A percentile compares a stretch with the other conserved stretches of the same genome.
These are phyloP conservation scores for Laspeyria flexula DNA, from an alignment of 2,888 invertebrate species.

Conservation along the genomic window DNA sequence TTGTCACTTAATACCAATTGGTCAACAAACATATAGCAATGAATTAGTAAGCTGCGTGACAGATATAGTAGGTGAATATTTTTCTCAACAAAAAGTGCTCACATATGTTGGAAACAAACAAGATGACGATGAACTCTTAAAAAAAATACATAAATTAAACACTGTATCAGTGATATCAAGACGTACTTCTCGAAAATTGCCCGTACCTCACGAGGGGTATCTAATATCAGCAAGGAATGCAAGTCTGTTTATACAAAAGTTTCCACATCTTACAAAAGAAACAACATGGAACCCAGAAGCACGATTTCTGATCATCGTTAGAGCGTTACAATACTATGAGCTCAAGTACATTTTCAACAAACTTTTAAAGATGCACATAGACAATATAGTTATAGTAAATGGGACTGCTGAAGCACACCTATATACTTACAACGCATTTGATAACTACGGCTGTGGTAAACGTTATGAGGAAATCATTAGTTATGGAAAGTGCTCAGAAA, in stretches of 20 bases:
- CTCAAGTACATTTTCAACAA: conserved; percentile 51
- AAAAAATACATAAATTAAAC: conserved; percentile 11
- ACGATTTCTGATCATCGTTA: conserved; percentile 51
- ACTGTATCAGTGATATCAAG: conserved; percentile 9
- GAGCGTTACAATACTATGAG: conserved; percentile 27
- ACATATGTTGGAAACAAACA: conserved; percentile 17
- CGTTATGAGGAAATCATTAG: conserved; percentile 53
- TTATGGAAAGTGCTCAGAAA: conserved; percentile 54
- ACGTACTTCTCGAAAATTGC: not conserved
- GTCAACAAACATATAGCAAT: not conserved
- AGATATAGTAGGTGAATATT: conserved; percentile 24
- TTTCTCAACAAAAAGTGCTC: conserved; percentile 18
- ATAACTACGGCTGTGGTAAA: conserved; percentile 65
- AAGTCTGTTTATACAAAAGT: conserved; percentile 30
- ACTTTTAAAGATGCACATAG: conserved; percentile 48
- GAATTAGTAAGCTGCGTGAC: conserved; percentile 20
- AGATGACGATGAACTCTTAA: conserved; percentile 18
- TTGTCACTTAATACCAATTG: not conserved
- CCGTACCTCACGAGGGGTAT: conserved; percentile 41
- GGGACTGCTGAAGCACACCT: conserved; percentile 49
- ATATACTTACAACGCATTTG: conserved; percentile 65
- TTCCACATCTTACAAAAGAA: conserved; percentile 40
- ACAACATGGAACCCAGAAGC: conserved; percentile 57
- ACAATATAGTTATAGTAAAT: conserved; percentile 52
- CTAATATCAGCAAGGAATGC: conserved; percentile 40